phyloP scores from a whole-genome alignment of 1,140 invertebrate species.

The Lepidurus packardi region DNA sequence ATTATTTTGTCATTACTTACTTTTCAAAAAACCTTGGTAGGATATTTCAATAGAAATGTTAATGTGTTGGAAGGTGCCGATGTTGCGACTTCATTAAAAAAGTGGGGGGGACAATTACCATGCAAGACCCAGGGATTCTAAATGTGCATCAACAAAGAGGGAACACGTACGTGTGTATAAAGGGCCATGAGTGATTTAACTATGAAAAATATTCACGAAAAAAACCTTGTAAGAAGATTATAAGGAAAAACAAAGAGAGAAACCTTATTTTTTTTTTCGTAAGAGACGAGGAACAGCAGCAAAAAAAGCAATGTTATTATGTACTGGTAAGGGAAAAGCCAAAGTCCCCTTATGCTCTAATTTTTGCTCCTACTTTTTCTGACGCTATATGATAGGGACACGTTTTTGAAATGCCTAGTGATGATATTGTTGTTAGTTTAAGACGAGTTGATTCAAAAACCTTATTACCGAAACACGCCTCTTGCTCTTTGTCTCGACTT shows the following conservation, averaged over 20 bases:
- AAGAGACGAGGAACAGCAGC: not conserved
- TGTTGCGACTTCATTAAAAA: not conserved
- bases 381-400: constrained; percentile 10
- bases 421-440: constrained; percentile 21
- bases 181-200: constrained; percentile 11
- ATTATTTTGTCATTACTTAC: not conserved
- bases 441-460: not conserved
- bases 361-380: constrained; percentile 20
- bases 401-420: constrained; percentile 9
- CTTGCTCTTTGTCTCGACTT: not conserved
- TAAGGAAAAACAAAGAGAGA: not conserved
- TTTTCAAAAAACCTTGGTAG: not conserved
- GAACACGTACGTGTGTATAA: constrained; percentile 1
- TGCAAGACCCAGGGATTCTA: constrained; percentile 21
- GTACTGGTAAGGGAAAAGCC: constrained; percentile 3
- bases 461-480: constrained; percentile 18
- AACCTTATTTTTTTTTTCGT: not conserved
- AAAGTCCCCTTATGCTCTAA: constrained; percentile 19
- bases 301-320: not conserved
- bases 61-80: not conserved
- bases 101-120: not conserved
- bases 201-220: constrained; percentile 9
- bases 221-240: not conserved
- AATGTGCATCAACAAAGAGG: constrained; percentile 11
- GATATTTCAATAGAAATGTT: not conserved